These are phyloP conservation scores for Sesamia nonagrioides DNA, from an alignment of 1,140 invertebrate species.

Conservation along the genomic window DNA sequence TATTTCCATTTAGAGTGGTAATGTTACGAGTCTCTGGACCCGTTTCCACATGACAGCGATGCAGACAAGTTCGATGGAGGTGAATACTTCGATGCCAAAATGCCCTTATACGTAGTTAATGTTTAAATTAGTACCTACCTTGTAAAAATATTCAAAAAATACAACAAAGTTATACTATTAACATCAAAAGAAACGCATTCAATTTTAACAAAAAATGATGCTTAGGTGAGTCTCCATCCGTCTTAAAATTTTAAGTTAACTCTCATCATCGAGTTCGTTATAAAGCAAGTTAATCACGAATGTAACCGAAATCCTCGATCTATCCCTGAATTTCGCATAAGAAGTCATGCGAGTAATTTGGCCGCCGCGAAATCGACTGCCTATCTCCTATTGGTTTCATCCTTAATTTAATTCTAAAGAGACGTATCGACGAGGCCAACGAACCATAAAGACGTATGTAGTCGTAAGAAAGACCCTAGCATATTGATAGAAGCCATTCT, in stretches of 20 bases:
- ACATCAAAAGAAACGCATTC: background rate
- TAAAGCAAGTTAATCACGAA: conserved; percentile 48
- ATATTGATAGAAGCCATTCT: conserved; percentile 75
- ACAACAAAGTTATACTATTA: too few species aligned
- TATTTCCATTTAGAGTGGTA: too few species aligned
- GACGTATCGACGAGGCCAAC: conserved; percentile 68
- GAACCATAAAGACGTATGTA: conserved; percentile 75
- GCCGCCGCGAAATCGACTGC: conserved; percentile 60
- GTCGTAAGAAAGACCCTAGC: conserved; percentile 62
- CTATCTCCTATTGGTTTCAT: conserved; percentile 74
- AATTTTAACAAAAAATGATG: background rate
- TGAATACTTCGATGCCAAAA: too few species aligned
- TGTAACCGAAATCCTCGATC: conserved; percentile 43
- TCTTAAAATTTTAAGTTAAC: background rate
- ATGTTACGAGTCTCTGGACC: too few species aligned
- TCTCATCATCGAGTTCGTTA: conserved; percentile 29
- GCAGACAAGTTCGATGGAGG: too few species aligned
- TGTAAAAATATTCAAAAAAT: too few species aligned
- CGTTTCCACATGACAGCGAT: too few species aligned
- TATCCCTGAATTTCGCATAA: conserved; percentile 48
- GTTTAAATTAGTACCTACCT: too few species aligned
- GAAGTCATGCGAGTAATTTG: conserved; percentile 61
- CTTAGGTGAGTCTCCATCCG: background rate
- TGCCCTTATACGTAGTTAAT: too few species aligned
- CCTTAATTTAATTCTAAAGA: conserved; percentile 81